Conservation (phyloP, 2,888 invertebrate species). For the Bellardia pandia region DNA sequence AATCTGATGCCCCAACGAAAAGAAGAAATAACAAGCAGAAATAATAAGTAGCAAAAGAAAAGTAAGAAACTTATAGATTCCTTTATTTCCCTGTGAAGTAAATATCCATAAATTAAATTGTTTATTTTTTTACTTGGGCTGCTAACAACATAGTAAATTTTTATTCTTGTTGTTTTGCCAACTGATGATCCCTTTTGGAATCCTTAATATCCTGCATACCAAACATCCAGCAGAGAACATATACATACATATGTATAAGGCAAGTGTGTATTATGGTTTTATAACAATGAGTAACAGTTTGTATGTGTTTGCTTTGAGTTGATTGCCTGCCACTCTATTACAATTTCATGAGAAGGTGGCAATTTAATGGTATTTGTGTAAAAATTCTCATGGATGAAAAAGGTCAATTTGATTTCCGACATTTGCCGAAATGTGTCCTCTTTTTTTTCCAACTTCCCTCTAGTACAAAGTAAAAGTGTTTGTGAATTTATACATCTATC, state of each 20-base stretch:
- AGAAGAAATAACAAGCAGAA: too few relatives aligned
- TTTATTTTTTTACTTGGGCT: constrained; percentile 79
- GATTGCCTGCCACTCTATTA: constrained; percentile 25
- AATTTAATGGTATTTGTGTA: constrained; percentile 73
- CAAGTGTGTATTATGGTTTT: not conserved
- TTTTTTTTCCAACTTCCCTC: not conserved
- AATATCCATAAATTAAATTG: constrained; percentile 84
- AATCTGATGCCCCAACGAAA: not conserved
- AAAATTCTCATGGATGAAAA: constrained; percentile 33
- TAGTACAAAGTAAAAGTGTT: constrained; percentile 14
- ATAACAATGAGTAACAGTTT: not conserved
- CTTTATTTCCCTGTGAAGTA: constrained; percentile 81
- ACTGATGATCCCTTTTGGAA: constrained; percentile 78
- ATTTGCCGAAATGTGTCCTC: constrained; percentile 52
- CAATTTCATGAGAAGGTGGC: constrained; percentile 60
- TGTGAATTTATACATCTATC: constrained; percentile 48
- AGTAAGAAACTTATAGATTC: constrained; percentile 79
- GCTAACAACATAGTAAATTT: constrained; percentile 80
- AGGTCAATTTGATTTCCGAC: constrained; percentile 72
- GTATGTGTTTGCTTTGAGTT: not conserved
- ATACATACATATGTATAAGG: not conserved
- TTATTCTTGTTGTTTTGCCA: constrained; percentile 80
- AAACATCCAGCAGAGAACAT: constrained; percentile 1
- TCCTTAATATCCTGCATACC: constrained; percentile 50
- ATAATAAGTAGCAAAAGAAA: not conserved